Base-by-base conservation (phyloP, 2,113 vertebrate genomes). In the Mus musculus region DNA sequence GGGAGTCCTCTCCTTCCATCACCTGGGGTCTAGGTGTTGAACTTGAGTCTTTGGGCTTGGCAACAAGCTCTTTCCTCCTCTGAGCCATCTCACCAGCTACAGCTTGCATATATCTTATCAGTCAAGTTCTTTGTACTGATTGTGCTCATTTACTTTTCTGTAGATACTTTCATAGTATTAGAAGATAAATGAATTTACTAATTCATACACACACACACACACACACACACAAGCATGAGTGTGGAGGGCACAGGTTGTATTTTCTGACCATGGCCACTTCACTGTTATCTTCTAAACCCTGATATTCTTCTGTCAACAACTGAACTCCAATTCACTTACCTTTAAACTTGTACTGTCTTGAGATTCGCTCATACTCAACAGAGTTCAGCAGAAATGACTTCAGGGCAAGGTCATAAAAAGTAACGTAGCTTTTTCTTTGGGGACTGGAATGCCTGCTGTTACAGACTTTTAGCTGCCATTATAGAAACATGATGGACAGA, bases 321-420 rank as follows among this genome's bases (percentile, higher is more conserved):
- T 72, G 36, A 65, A 76, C 30, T 80, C 81, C 71, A 84, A 93
- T 84, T 90, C 71, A 54, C 33, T 73, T 77, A 28, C 19, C 10
- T 26, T 89, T 72, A 33, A 85, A 86, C 39, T 5, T 84, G n/a
- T 22, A 39, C 42, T 89, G 30, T 22, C 52, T 88, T 69, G 17
- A 49, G 22, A 91, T 7, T 17, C 33, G 36, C 30, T 72, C 63
- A 22, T 76, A 95, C 46, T 19, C 36, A 89, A 16, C 6, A 69
- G 36, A 75, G 46, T 88, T 73, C 81, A 86, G 59, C 81, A 81
- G 49, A 89, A 71, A 14, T 95, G 76, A 93, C 61, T 87, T 89
- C 73, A 91, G 72, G 52, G 22, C 13, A 77, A 78, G 30, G 17
- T 84, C 67, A 93, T 72, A 90, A 88, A 95, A 93, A 75, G 19